A percentile compares a stretch with the other conserved stretches of the same genome.
Conservation (phyloP, 2,113 vertebrate genomes). For the Panthera uncia region DNA sequence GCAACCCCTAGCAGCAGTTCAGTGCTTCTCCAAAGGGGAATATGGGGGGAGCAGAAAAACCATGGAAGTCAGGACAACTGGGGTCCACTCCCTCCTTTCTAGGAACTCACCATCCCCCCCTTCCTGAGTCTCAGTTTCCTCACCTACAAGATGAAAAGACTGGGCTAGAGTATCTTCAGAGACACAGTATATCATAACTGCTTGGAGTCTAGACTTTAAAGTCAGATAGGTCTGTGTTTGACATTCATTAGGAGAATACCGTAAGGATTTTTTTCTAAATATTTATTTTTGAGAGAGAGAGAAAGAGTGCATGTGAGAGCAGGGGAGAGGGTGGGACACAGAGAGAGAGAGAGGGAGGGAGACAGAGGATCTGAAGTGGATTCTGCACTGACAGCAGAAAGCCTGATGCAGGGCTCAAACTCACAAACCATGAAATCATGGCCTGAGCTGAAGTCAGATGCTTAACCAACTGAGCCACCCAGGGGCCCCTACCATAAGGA, state of each 20-base stretch:
- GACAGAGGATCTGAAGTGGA: no score
- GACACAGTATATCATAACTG: not conserved
- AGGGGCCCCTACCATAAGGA: not conserved
- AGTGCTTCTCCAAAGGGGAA: not conserved
- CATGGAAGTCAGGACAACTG: not conserved
- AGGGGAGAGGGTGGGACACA: no score
- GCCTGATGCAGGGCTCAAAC: no score
- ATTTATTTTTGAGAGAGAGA: no score
- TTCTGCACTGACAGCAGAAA: no score
- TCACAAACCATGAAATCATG: no score
- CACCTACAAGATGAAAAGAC: not conserved
- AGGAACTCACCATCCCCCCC: not conserved
- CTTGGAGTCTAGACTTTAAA: not conserved
- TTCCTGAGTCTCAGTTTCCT: not conserved
- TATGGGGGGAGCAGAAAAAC: no score
- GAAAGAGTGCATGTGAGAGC: no score
- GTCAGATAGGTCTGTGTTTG: not conserved
- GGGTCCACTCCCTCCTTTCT: no score
- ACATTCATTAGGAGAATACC: not conserved
- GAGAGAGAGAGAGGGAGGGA: no score
- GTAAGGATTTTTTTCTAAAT: not conserved
- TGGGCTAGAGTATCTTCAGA: not conserved
- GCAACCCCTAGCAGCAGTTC: not conserved
- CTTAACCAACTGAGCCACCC: no score
- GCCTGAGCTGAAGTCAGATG: no score